phyloP scores from a whole-genome alignment of 2,888 invertebrate genomes.

The Alentia gelatinosa region DNA sequence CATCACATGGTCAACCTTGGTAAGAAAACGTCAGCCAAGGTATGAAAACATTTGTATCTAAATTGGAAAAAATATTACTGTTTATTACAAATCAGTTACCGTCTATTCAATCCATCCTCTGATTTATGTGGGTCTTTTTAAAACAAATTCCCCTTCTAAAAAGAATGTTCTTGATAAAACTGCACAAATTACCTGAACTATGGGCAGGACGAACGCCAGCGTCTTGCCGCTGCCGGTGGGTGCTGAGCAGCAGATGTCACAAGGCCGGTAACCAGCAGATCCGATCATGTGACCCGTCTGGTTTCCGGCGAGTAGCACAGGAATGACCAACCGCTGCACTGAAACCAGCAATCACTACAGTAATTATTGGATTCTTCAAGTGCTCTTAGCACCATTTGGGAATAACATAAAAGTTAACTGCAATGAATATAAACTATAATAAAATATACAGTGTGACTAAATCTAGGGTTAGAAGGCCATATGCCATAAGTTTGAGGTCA shows the following conservation, averaged over 20 bases:
- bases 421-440: not conserved
- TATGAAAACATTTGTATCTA: no score
- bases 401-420: not conserved
- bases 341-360: no score
- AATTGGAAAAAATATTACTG: no score
- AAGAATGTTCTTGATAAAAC: not conserved
- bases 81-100: no score
- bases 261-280: constrained; percentile 81
- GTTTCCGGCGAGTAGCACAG: constrained; percentile 72
- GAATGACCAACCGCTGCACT: constrained; percentile 78
- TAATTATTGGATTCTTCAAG: not conserved
- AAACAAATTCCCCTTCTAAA: no score
- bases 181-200: constrained; percentile 86
- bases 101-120: no score
- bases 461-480: no score
- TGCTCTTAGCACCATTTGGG: not conserved
- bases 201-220: constrained; percentile 94
- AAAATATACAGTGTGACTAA: no score
- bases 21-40: no score
- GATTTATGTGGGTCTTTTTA: no score
- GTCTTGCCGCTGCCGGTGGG: constrained; percentile 99
- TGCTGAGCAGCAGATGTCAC: constrained; percentile 97
- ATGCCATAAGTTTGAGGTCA: no score
- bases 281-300: constrained; percentile 44
- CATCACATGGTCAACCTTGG: no score